Base-by-base conservation (phyloP, 2,888 invertebrate species). In the Azorinus chamasolen region DNA sequence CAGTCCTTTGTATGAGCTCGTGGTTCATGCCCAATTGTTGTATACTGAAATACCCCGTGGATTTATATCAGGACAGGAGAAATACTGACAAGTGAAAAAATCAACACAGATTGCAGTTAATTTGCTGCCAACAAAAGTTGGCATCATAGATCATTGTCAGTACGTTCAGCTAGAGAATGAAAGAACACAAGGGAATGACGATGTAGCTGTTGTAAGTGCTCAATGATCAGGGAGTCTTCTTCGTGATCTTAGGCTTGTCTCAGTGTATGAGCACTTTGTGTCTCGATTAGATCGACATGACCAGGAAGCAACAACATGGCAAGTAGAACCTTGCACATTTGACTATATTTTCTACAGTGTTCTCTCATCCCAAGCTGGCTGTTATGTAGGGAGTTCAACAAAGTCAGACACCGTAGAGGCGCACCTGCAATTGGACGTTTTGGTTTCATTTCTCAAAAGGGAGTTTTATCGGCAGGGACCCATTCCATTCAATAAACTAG, bases 331-430 rank as follows among this genome's bases (percentile, higher is more conserved):
- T 6, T 83, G 83, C 6, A 88, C 87, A 0, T 98, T 98, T 0
- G 98, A 99, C 93, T 98, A 98, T 91, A 97, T 99, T 75, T 97
- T 98, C 92, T 97, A 96, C 81, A 88, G 89, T 24, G 84, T 88
- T 16, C 20, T 57, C 1, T 63, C 65, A 20, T 83, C 76, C 20
- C 50, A 76, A 10, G 70, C 72, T 2, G 61, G 68, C 14, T 72
- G 70, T 22, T 51, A 72, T 16, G 20, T 57, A 8, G 61, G 63
- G 5, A 68, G 74, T 25, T 62, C 79, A 8, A 45, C 59, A 25
- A 75, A 66, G 5, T 62, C 53, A 22, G 55, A 79, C 37, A 57
- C 86, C 24, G 68, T 63, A 8, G 94, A 94, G 83, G 94, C 94
- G 12, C 93, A 94, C 22, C 89, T 96, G 53, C 94, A 94, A 68